These are phyloP conservation scores for Synodontis membranacea DNA, from an alignment of 2,113 vertebrate genomes.

Conservation along the genomic window DNA sequence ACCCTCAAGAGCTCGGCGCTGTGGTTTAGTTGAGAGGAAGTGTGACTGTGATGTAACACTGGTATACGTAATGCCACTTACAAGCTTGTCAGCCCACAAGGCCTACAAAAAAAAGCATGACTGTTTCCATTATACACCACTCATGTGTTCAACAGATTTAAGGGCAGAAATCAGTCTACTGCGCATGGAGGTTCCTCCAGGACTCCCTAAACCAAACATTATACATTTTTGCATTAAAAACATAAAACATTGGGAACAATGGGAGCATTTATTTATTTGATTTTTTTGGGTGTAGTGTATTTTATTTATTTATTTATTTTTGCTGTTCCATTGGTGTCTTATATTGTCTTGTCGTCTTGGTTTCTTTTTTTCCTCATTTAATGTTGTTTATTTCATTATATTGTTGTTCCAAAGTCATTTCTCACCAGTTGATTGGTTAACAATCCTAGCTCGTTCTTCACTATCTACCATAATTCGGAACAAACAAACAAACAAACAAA, in stretches of 20 bases:
- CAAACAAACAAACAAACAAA: not conserved
- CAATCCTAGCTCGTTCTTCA: not conserved
- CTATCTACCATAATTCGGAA: not conserved
- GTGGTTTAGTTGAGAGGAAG: not conserved
- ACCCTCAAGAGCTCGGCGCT: constrained; percentile 18
- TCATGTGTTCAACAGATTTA: not conserved
- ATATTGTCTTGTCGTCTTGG: not conserved
- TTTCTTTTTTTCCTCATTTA: not conserved
- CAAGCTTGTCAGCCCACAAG: constrained; percentile 16
- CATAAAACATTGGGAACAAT: not conserved
- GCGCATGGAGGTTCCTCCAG: not conserved
- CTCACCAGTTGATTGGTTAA: not conserved
- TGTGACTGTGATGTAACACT: constrained; percentile 21
- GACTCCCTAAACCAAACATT: not conserved
- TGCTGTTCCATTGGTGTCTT: not conserved
- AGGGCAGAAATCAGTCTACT: not conserved
- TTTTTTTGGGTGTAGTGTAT: not conserved
- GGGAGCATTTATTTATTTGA: too few relatives aligned
- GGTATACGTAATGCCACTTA: not conserved
- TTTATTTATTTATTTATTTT: too few relatives aligned
- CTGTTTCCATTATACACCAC: not conserved
- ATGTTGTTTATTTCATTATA: not conserved
- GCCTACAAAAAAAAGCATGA: not conserved
- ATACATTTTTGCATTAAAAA: not conserved
- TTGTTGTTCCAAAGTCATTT: not conserved